Evolutionary conservation across 2,113 vertebrate genomes (phyloP), one percentile per base, ranked within the genome.

Genomic region (Rhizomys pruinosus): DNA sequence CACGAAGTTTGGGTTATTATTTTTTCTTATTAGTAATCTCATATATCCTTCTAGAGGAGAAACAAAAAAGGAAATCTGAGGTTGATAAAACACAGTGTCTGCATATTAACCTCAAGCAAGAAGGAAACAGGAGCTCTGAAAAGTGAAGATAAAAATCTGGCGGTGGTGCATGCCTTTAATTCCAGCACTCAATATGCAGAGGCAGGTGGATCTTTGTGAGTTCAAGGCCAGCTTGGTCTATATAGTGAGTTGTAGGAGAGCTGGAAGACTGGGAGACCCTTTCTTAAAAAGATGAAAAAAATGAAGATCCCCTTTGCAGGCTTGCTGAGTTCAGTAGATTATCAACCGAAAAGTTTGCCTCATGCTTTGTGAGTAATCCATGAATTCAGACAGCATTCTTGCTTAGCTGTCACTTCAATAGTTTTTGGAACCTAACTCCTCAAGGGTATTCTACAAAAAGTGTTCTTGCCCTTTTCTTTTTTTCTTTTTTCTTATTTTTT

Each of bases 241-340:
- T n/a, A n/a, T n/a, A n/a, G n/a, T n/a, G n/a, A n/a, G n/a, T n/a
- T n/a, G n/a, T n/a, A n/a, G n/a, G n/a, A n/a, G n/a, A n/a, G n/a
- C n/a, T n/a, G n/a, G n/a, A n/a, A n/a, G n/a, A n/a, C n/a, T n/a
- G n/a, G n/a, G n/a, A n/a, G n/a, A n/a, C n/a, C n/a, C n/a, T n/a
- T n/a, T n/a, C n/a, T n/a, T n/a, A n/a, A n/a, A n/a, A n/a, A n/a
- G n/a, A n/a, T n/a, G n/a, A n/a, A n/a, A n/a, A n/a, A n/a, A n/a
- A n/a, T n/a, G n/a, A n/a, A n/a, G n/a, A n/a, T 0, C 20, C 39
- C 7, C 42, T 87, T 23, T 59, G 0, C 7, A 61, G 29, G 19
- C 19, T 81, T 19, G 7, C 2, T 2, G 1, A 3, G 0, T 74
- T 66, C 16, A 87, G 32, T 5, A 47, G 2, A 34, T 55, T 52